phyloP scores from a whole-genome alignment of 1,140 invertebrate genomes.

The Penaeus indicus region DNA sequence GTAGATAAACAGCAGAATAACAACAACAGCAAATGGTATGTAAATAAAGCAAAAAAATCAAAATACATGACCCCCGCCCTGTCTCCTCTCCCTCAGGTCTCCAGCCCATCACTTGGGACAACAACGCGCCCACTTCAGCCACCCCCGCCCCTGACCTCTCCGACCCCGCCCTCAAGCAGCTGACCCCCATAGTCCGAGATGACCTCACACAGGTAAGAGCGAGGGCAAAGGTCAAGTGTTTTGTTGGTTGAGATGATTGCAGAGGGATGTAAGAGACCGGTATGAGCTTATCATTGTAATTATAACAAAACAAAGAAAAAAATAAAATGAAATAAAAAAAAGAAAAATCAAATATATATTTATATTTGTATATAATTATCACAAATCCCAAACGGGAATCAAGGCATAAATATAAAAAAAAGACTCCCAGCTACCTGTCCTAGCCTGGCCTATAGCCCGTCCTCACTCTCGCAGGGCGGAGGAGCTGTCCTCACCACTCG shows the following conservation, averaged over 20 bases:
- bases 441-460: neutral
- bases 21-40: no score
- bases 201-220: slow-evolving; percentile 38
- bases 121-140: slow-evolving; percentile 54
- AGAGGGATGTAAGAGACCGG: no score
- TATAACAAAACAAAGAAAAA: no score
- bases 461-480: slow-evolving; percentile 10
- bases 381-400: no score
- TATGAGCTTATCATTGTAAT: no score
- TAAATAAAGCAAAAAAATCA: no score
- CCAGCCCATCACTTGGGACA: slow-evolving; percentile 62
- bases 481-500: slow-evolving; percentile 54
- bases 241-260: no score
- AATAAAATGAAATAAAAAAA: no score
- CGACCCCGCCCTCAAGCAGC: slow-evolving; percentile 17
- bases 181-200: slow-evolving; percentile 19
- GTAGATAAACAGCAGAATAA: no score
- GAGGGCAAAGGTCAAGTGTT: neutral
- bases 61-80: neutral
- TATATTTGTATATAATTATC: no score
- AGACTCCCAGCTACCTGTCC: no score
- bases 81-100: slow-evolving; percentile 25
- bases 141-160: slow-evolving; percentile 44
- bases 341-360: no score
- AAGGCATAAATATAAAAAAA: neutral